A percentile compares a stretch with the other conserved stretches of the same genome.
phyloP scores from a whole-genome alignment of 2,888 invertebrate genomes.

The Timema cristinae region DNA sequence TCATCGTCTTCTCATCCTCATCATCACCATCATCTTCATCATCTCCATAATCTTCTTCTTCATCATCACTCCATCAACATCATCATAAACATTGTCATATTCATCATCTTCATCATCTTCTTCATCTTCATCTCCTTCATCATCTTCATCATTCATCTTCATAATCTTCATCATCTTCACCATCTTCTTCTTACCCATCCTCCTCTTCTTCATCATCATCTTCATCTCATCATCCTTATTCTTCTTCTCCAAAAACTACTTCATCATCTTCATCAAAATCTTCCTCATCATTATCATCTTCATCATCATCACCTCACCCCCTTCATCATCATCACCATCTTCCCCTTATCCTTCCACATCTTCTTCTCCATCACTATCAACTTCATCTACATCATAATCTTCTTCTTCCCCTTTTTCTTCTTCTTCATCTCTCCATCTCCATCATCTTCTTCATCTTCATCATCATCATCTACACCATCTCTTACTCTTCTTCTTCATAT shows the following conservation, averaged over 20 bases:
- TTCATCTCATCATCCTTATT: background rate
- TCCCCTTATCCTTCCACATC: slow-evolving; percentile 4
- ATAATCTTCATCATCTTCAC: slow-evolving; percentile 16
- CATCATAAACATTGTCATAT: background rate
- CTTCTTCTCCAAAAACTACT: background rate
- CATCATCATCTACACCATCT: slow-evolving; percentile 17
- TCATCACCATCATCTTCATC: slow-evolving; percentile 9
- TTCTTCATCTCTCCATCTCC: slow-evolving; percentile 18
- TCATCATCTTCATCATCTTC: slow-evolving; percentile 16
- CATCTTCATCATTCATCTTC: background rate
- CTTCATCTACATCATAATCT: slow-evolving; percentile 17
- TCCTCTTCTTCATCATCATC: slow-evolving; percentile 15
- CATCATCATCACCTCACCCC: slow-evolving; percentile 5
- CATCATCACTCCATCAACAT: slow-evolving; percentile 12
- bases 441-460: slow-evolving; percentile 20
- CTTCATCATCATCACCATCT: slow-evolving; percentile 13
- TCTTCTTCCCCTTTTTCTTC: slow-evolving; percentile 17
- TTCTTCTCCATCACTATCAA: slow-evolving; percentile 13
- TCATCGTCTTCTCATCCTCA: slow-evolving; percentile 9
- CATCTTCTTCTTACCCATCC: slow-evolving; percentile 11
- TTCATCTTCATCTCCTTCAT: slow-evolving; percentile 15
- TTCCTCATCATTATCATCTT: slow-evolving; percentile 8
- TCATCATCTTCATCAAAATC: slow-evolving; percentile 15
- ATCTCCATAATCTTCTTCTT: background rate
- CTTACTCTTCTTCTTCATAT: slow-evolving; percentile 14